Base-by-base conservation (phyloP, 1,140 invertebrate species). In the Ctenoplectra terminalis region DNA sequence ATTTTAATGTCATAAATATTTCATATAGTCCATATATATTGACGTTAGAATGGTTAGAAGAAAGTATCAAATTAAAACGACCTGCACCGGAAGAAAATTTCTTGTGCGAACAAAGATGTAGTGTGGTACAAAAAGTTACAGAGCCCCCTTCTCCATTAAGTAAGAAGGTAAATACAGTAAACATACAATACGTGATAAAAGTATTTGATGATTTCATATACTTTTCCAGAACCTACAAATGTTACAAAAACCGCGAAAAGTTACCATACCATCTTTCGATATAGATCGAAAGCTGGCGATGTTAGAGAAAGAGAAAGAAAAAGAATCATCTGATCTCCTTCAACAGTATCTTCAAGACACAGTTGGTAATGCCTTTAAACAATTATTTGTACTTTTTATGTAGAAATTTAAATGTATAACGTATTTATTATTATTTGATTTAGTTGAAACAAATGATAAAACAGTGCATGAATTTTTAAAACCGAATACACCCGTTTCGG, bases 31-130 rank as follows among this genome's bases (percentile, higher is more conserved):
- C 96, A 23, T 95, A 95, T 85, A 94, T 97, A 61, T 95, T 98
- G 2, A 95, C 93, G 56, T 43, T 96, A 58, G 93, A 95, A 23
- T 98, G 98, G 98, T 90, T 98, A 37, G 88, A 96, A 26, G 95
- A 96, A 79, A 97, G 97, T 90, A 95, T 97, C 2, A 94, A 95
- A 79, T 91, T 95, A 0, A 94, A 95, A 67, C 93, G 92, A 70
- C 93, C 95, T 11, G 94, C 96, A 4, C 92, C 94, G 29, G 97
- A 97, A 91, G 94, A 95, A 43, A 87, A 92, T 26, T 95, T 94
- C 85, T 84, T 94, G 6, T 90, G 92, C 87, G 90, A 92, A 11
- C 82, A 89, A 6, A 92, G 91, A 66, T 90, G 92, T 29, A 83
- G 77, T 81, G 52, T 69, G 13, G 60, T 29, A 60, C 90, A 93